Evolutionary conservation across 2,113 vertebrate genomes (phyloP).

Genomic region (Anseranas semipalmata): DNA sequence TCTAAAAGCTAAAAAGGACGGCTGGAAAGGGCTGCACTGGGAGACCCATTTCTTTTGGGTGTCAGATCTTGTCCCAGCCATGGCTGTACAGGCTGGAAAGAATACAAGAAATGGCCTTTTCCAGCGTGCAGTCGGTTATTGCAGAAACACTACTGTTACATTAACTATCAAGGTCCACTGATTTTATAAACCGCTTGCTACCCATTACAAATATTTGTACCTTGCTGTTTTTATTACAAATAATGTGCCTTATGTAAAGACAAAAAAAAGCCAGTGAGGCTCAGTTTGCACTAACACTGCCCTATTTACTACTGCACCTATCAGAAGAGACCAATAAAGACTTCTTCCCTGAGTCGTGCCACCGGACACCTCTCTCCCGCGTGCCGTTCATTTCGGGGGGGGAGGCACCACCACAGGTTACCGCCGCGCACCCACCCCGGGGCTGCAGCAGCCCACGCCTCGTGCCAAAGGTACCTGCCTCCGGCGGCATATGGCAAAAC

Average conservation of each 20-base stretch:
- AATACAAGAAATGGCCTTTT: not conserved
- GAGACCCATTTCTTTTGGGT: not conserved
- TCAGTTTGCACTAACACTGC: conserved; percentile 73
- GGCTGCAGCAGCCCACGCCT: not conserved
- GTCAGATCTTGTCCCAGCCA: not conserved
- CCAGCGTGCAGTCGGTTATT: rapidly evolving
- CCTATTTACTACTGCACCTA: conserved; percentile 12
- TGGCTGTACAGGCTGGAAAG: not conserved
- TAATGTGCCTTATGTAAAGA: conserved; percentile 17
- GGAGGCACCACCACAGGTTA: not conserved
- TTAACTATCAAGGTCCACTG: not conserved
- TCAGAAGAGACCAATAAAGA: conserved; percentile 37
- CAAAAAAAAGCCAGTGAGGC: conserved; percentile 9
- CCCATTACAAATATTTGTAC: not conserved
- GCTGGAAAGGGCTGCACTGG: not conserved
- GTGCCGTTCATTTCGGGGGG: not conserved
- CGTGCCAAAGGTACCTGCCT: not conserved
- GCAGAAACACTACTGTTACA: not conserved
- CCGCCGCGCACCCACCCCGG: not conserved
- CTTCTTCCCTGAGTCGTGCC: conserved; percentile 12
- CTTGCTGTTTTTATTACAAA: not conserved
- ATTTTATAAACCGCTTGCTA: not conserved
- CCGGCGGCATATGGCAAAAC: not conserved
- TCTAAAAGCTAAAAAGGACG: not conserved
- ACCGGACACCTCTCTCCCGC: not conserved